A percentile compares a stretch with the other conserved stretches of the same genome.
These are phyloP conservation scores for Zeus faber DNA, from an alignment of 2,113 vertebrate species.

Conservation along the genomic window DNA sequence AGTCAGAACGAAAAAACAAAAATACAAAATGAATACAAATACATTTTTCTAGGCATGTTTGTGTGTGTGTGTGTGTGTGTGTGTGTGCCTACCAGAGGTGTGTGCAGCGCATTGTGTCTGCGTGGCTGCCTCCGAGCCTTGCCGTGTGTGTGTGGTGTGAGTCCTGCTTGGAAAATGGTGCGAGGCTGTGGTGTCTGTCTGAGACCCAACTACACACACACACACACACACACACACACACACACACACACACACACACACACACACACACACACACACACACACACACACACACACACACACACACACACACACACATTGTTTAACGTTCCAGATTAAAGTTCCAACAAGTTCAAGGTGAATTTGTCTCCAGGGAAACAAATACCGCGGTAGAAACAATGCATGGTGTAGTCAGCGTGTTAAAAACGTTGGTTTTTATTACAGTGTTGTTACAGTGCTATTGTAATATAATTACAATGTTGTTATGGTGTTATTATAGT, in stretches of 20 bases:
- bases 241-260: neutral
- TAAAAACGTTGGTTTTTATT: too few relatives aligned
- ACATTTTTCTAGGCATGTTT: too few relatives aligned
- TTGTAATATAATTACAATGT: too few relatives aligned
- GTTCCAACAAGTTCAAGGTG: neutral
- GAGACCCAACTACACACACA: conserved; percentile 34
- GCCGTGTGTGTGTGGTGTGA: neutral
- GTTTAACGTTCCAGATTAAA: neutral
- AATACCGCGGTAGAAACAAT: too few relatives aligned
- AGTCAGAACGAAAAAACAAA: too few relatives aligned
- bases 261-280: neutral
- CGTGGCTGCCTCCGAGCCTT: conserved; percentile 58
- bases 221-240: conserved; percentile 7
- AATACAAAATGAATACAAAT: too few relatives aligned
- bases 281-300: conserved; percentile 6
- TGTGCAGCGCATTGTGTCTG: too few relatives aligned
- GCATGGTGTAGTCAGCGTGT: too few relatives aligned
- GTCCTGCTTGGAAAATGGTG: conserved; percentile 66
- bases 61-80: neutral
- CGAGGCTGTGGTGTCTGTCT: conserved; percentile 57
- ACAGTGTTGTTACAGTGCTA: too few relatives aligned
- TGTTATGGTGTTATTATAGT: too few relatives aligned
- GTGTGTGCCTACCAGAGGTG: conserved; percentile 34
- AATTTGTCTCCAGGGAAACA: too few relatives aligned
- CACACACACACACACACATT: neutral